A percentile compares a stretch with the other conserved stretches of the same genome.
These are phyloP conservation scores for human (Homo sapiens) DNA, from an alignment of 2,113 vertebrate species.

Conservation along the genomic window DNA sequence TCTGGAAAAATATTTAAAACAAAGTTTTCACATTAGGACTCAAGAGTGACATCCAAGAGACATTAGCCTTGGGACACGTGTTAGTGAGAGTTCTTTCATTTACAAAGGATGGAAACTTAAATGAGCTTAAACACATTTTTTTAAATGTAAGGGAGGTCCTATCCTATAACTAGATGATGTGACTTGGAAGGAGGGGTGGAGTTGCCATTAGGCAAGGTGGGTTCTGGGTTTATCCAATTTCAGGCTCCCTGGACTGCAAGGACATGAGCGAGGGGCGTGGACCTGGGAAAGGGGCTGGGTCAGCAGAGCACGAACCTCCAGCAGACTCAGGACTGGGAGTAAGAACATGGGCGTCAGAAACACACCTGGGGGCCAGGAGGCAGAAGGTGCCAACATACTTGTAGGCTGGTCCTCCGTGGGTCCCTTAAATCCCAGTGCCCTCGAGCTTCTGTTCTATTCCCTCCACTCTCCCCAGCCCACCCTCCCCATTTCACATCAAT, in stretches of 20 bases:
- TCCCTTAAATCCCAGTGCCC: no score
- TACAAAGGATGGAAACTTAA: neutral
- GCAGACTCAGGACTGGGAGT: neutral
- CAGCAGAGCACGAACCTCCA: neutral
- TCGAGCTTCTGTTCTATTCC: neutral
- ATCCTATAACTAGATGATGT: neutral
- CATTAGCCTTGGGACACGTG: neutral
- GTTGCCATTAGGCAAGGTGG: neutral
- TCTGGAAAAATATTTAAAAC: neutral
- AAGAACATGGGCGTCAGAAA: neutral
- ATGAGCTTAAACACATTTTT: neutral
- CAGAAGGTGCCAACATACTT: neutral
- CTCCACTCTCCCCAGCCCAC: neutral
- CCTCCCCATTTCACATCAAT: neutral
- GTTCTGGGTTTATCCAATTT: neutral
- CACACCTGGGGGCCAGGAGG: fast-evolving
- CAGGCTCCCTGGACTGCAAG: neutral
- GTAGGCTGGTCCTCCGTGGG: neutral
- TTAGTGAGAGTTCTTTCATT: neutral
- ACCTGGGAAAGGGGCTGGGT: no score
- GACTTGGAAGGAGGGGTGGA: neutral
- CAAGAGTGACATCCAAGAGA: neutral
- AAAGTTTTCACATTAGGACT: neutral
- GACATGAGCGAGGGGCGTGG: neutral
- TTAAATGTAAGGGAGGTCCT: neutral